Evolutionary conservation across 2,888 invertebrate genomes (phyloP).

Genomic region (Cantharis lateralis): DNA sequence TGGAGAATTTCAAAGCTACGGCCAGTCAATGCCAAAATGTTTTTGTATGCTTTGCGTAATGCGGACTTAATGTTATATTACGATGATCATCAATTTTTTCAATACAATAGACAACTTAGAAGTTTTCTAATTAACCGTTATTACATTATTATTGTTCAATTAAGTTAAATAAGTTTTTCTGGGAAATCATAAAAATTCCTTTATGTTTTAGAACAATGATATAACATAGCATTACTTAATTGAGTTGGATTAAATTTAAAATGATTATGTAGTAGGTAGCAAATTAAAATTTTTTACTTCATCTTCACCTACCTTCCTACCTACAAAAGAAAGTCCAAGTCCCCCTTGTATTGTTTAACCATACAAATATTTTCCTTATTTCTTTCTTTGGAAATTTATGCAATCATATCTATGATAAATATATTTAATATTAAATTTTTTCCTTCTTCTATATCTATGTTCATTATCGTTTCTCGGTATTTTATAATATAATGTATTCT

Average conservation of each 20-base stretch:
- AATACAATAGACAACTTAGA: background rate
- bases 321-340: background rate
- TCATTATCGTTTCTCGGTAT: background rate
- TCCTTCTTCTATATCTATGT: background rate
- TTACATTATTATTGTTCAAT: background rate
- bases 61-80: background rate
- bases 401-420: background rate
- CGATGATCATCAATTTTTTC: background rate
- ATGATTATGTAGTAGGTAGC: background rate
- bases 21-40: no score
- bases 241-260: background rate
- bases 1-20: no score
- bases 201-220: background rate
- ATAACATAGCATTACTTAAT: background rate
- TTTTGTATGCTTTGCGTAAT: background rate
- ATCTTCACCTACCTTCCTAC: background rate
- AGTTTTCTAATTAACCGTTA: background rate
- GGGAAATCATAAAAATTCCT: background rate
- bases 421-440: background rate
- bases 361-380: background rate
- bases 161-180: background rate
- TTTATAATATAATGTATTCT: background rate
- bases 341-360: background rate
- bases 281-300: background rate
- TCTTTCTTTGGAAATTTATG: background rate